Base-by-base conservation (phyloP, 2,113 vertebrate species). In the Tauraco erythrolophus region DNA sequence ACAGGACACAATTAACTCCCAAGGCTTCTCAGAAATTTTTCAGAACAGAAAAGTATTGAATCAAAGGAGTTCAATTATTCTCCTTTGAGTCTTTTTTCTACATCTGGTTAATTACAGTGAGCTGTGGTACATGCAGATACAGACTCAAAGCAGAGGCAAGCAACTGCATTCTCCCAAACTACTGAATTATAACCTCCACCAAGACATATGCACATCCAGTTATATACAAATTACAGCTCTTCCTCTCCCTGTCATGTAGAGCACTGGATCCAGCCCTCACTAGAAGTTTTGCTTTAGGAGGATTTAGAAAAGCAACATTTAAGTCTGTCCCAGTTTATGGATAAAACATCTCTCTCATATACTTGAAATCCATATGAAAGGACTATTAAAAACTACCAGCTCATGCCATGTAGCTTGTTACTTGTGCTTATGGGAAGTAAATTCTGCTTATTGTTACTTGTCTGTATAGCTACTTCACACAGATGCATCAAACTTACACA, bases 1-100 rank as follows among this genome's bases (percentile, higher is more conserved):
- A 65, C 10, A 51, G 41, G 14, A 70, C 5, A 18, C 0, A 1
- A 69, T 0, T 0, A 84, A 64, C 19, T 61, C 56, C 12, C 78
- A 68, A 58, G 11, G 41, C 25, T 62, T 89, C 56, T 62, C 50
- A 84, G 33, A 80, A 88, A 69, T 50, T 64, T 83, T 53, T 92
- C 64, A 70, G 17, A 82, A 53, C 24, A 93, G 30, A n/a, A 8
- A 74, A 33, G 4, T 8, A 53, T 1, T 45, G 9, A 78, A 51
- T 35, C 18, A 51, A 66, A 58, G 41, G 11, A 56, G 19, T 41
- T 65, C 17, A 48, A 0, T 31, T 78, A n/a, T 35, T 74, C 8
- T 61, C 14, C 22, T 72, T 43, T 3, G 14, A 71, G 19, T 43
- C 14, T 78, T 58, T 14, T 56, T 21, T 43, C 27, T 21, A 25